These are phyloP conservation scores for Alcis repandata DNA, from an alignment of 2,888 invertebrate species.

Conservation along the genomic window DNA sequence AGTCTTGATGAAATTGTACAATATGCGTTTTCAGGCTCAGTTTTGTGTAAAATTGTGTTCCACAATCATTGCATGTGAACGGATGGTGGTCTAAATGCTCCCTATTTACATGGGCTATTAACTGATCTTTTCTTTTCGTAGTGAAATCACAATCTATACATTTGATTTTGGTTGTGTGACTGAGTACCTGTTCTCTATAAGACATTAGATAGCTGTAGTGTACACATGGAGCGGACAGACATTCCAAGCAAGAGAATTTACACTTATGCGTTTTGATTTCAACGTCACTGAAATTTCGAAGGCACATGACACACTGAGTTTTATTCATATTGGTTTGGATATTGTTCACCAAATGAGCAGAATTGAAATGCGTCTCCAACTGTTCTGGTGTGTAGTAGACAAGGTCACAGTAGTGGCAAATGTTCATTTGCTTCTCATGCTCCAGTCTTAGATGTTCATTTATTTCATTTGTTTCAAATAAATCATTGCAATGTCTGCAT, in stretches of 20 bases:
- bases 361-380: slow-evolving; percentile 59
- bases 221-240: slow-evolving; percentile 60
- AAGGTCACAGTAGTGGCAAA: slow-evolving; percentile 61
- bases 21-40: slow-evolving; percentile 62
- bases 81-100: slow-evolving; percentile 70
- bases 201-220: slow-evolving; percentile 65
- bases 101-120: slow-evolving; percentile 65
- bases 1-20: slow-evolving; percentile 60
- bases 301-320: slow-evolving; percentile 62
- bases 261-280: slow-evolving; percentile 62
- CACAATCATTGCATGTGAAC: slow-evolving; percentile 64
- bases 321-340: slow-evolving; percentile 39
- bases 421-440: slow-evolving; percentile 55
- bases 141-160: slow-evolving; percentile 68
- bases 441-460: slow-evolving; percentile 55
- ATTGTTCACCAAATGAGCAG: slow-evolving; percentile 54
- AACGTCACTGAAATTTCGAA: slow-evolving; percentile 53
- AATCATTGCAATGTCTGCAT: slow-evolving; percentile 60
- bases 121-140: slow-evolving; percentile 61
- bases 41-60: slow-evolving; percentile 67
- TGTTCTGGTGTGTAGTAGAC: slow-evolving; percentile 59
- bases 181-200: slow-evolving; percentile 62
- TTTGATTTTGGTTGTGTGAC: slow-evolving; percentile 54
- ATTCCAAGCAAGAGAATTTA: slow-evolving; percentile 64
- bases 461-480: slow-evolving; percentile 48